Base-by-base conservation (phyloP, 2,113 vertebrate species). In the Spea multiplicata region DNA sequence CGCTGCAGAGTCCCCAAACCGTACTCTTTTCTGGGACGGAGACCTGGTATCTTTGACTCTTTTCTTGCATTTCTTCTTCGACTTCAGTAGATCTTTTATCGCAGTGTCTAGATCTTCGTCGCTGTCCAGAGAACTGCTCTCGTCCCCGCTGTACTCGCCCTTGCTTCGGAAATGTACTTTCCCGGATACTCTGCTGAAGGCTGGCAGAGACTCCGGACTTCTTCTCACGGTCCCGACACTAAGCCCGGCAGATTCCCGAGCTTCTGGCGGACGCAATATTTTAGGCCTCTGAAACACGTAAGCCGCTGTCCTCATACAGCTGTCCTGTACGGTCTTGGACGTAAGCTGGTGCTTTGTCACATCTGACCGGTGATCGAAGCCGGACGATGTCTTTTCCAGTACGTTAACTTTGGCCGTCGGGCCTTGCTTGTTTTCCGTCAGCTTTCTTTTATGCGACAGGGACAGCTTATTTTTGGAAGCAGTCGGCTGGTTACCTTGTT, bases 51-150 rank as follows among this genome's bases (percentile, higher is more conserved):
- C 95, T 83, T 90, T 91, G 1, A 84, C 78, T 72, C 93, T 93
- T 86, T 90, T 96, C 87, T 91, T 95, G 12, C 93, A 85, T 79
- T 92, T 96, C 67, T 91, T 95, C 86, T 97, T 98, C 5, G 97
- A 98, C 47, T 92, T 88, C 3, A 99, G 82, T 71, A 99, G 83
- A 83, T 98, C 96, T 89, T 96, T 99, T 77, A 97, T 98, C 13
- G 97, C 97, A 0, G 91, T 91, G 13, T 99, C 96, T 0, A 99
- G 90, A 82, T 99, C 97, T 83, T 97, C 97, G 6, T 99, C 96
- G 0, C 97, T 99, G 87, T 99, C 97, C 70, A 99, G 87, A 0
- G 97, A 99, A 74, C 97, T 99, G 89, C 97, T 99, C 84, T 98
- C 96, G 75, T 97, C 96, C 17, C 85, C 94, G 0, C 92, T 92